A percentile compares a stretch with the other conserved stretches of the same genome.
phyloP scores from a whole-genome alignment of 2,888 invertebrate genomes.

The Syritta pipiens region DNA sequence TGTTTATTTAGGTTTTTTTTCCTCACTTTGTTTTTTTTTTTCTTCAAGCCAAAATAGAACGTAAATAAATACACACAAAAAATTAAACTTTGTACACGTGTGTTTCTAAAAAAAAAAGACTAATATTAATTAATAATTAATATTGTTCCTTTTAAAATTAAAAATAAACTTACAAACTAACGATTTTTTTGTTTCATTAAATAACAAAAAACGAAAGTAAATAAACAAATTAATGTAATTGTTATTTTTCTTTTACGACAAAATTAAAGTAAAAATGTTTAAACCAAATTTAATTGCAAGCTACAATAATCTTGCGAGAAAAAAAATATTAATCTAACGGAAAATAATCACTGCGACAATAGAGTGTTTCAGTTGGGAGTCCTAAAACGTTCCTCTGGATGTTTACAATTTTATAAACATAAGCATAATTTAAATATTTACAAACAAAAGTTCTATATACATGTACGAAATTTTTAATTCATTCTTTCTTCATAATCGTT shows the following conservation, averaged over 20 bases:
- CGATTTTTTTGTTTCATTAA: not conserved
- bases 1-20: conserved; percentile 43
- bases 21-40: conserved; percentile 19
- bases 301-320: not conserved
- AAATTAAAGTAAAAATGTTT: conserved; percentile 5
- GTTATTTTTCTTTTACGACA: conserved; percentile 19
- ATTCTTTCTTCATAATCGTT: too few relatives aligned
- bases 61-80: conserved; percentile 55
- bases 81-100: conserved; percentile 64
- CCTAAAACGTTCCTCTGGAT: too few relatives aligned
- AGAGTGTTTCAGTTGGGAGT: too few relatives aligned
- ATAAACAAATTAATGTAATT: conserved; percentile 47
- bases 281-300: conserved; percentile 16
- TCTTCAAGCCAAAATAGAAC: conserved; percentile 33
- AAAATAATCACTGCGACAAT: too few relatives aligned
- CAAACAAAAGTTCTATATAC: too few relatives aligned
- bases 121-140: conserved; percentile 24
- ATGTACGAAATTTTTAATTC: too few relatives aligned
- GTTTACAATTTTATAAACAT: too few relatives aligned
- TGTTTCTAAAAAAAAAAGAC: conserved; percentile 37
- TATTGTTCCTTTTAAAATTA: conserved; percentile 50
- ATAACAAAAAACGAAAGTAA: conserved; percentile 24
- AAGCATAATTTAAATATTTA: too few relatives aligned
- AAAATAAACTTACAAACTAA: not conserved
- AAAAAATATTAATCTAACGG: not conserved